Evolutionary conservation across 1,140 invertebrate genomes (phyloP).

Genomic region (Armadillidium nasatum): DNA sequence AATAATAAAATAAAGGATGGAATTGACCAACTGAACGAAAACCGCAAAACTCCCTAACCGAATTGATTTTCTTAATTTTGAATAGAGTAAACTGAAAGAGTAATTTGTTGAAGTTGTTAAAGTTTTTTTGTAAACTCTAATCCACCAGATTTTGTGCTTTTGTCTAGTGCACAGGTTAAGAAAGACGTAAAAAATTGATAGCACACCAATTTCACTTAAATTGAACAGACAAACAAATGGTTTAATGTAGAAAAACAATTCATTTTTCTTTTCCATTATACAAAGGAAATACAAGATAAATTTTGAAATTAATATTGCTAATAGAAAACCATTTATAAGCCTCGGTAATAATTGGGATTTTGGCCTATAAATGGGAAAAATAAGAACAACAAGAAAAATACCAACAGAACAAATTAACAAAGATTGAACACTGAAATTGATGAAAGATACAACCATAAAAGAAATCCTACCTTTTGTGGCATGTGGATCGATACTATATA

Average conservation of each 20-base stretch:
- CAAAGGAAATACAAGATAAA: neutral
- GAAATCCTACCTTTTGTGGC: neutral
- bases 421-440: neutral
- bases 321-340: neutral
- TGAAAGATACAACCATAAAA: neutral
- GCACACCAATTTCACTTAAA: neutral
- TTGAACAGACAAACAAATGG: neutral
- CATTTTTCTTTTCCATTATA: neutral
- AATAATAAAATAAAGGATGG: neutral
- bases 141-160: neutral
- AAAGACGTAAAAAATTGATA: neutral
- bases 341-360: neutral
- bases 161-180: neutral
- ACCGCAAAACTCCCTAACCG: neutral
- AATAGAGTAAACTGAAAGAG: neutral
- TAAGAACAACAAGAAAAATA: neutral
- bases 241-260: neutral
- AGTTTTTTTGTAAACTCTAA: neutral
- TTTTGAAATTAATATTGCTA: neutral
- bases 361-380: neutral
- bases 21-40: neutral
- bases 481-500: constrained; percentile 1
- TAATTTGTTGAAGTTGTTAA: neutral
- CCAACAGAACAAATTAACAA: neutral
- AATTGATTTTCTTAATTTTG: neutral